phyloP scores from a whole-genome alignment of 2,888 invertebrate species.

The Isoperla grammatica region DNA sequence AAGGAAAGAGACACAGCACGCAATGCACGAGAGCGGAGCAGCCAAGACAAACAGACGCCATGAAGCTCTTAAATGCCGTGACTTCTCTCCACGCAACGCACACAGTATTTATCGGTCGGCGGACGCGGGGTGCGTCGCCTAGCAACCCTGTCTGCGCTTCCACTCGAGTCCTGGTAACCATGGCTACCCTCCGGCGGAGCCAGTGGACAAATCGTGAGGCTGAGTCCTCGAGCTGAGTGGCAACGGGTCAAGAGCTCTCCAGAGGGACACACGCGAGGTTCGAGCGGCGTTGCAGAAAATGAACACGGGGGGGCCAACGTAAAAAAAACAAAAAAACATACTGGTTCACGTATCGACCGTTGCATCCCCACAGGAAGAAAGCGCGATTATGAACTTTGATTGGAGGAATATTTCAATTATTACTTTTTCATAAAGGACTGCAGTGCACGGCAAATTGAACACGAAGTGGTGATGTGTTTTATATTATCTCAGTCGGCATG shows the following conservation, averaged over 20 bases:
- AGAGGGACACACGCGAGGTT: not conserved
- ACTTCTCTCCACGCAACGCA: not conserved
- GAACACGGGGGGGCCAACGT: not conserved
- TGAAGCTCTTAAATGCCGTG: not conserved
- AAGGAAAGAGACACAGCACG: too few species aligned
- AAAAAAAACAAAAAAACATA: not conserved
- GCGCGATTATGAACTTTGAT: not conserved
- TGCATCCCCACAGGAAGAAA: not conserved
- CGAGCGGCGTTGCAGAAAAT: not conserved
- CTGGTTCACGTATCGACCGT: not conserved
- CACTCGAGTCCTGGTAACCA: conserved; percentile 20
- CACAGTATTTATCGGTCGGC: not conserved
- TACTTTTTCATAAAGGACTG: too few species aligned
- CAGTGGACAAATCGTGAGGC: conserved; percentile 27
- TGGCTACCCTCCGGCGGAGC: conserved; percentile 20
- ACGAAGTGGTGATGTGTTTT: too few species aligned
- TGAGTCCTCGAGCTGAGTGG: conserved; percentile 26
- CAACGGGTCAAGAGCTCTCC: conserved; percentile 25
- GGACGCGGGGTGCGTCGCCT: conserved; percentile 14
- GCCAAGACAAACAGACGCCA: not conserved
- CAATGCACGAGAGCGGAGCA: not conserved
- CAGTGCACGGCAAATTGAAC: too few species aligned
- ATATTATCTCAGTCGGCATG: too few species aligned
- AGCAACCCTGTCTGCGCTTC: conserved; percentile 23
- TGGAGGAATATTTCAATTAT: too few species aligned